Evolutionary conservation across 1,140 invertebrate genomes (phyloP), one percentile per base, ranked within the genome.

Genomic region (Aphis gossypii): DNA sequence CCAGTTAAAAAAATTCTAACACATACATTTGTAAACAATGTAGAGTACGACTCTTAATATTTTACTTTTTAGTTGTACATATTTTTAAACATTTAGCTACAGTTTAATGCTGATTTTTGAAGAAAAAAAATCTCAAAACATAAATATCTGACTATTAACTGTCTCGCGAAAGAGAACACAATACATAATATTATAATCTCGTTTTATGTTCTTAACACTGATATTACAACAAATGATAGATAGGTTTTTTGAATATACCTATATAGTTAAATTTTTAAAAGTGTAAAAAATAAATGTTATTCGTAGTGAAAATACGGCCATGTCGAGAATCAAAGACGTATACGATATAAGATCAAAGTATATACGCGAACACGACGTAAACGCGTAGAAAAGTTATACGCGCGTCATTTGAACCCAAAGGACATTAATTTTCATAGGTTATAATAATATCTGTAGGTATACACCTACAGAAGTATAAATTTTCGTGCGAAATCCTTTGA

Each of bases 21-120:
- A 30, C 9, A 30, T 46, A 9, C 6, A 68, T 68, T 68, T 14
- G 11, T 30, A 30, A 68, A 30, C 11, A 60, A 25, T 11, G 23
- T 25, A 60, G 56, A 60, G 30, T 23, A 60, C 25, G 25, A 60
- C 25, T 30, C 30, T 14, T 68, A 14, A 4, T 35, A 35, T 14
- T n/a, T 68, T 68, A 68, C 30, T 68, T n/a, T 68, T 68, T 68
- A 6, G 11, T 35, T 6, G 38, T 41, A 41, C 1, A 14, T 68
- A 18, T 68, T 68, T n/a, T 76, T 60, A 30, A n/a, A 76, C 14
- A n/a, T 20, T 76, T n/a, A 76, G 14, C n/a, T 20, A 18, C 5
- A 76, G 30, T 76, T 76, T 76, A 76, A n/a, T n/a, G 30, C n/a
- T 76, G n/a, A 76, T 76, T 76, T 76, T n/a, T 76, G n/a, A n/a